A percentile compares a stretch with the other conserved stretches of the same genome.
phyloP scores from a whole-genome alignment of 2,113 vertebrate genomes.

The Speoplatyrhinus poulsoni region DNA sequence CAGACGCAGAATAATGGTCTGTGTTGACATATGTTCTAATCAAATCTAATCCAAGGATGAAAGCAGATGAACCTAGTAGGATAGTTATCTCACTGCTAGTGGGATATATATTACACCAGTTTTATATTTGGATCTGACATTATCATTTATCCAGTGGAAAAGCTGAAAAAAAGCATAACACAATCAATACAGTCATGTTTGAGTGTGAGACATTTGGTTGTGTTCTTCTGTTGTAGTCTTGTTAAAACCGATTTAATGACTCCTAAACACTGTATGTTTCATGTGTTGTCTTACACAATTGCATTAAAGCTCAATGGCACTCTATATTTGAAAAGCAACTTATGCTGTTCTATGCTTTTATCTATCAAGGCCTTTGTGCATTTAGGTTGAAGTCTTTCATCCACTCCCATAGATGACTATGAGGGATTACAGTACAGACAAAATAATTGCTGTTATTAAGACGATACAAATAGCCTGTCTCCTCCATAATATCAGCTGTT shows the following conservation, averaged over 20 bases:
- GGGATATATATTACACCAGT: no score
- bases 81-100: conserved; percentile 22
- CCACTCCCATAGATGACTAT: conserved; percentile 49
- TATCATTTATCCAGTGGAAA: no score
- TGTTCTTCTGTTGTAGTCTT: no score
- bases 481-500: conserved; percentile 21
- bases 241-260: no score
- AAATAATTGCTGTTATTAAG: conserved; percentile 58
- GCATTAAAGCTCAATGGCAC: not conserved
- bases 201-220: no score
- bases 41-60: not conserved
- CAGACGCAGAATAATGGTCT: conserved; percentile 4
- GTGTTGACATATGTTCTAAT: conserved; percentile 19
- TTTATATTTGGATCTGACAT: no score
- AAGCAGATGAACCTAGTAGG: not conserved
- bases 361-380: conserved; percentile 56
- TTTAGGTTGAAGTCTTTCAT: conserved; percentile 64
- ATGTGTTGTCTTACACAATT: not conserved
- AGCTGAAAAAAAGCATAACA: no score
- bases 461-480: conserved; percentile 39
- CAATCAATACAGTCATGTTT: no score
- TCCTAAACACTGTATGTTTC: not conserved
- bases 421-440: conserved; percentile 66
- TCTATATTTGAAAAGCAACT: conserved; percentile 47
- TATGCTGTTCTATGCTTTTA: conserved; percentile 59